These are phyloP conservation scores for Neodiprion lecontei DNA, from an alignment of 1,140 invertebrate genomes.

Conservation along the genomic window DNA sequence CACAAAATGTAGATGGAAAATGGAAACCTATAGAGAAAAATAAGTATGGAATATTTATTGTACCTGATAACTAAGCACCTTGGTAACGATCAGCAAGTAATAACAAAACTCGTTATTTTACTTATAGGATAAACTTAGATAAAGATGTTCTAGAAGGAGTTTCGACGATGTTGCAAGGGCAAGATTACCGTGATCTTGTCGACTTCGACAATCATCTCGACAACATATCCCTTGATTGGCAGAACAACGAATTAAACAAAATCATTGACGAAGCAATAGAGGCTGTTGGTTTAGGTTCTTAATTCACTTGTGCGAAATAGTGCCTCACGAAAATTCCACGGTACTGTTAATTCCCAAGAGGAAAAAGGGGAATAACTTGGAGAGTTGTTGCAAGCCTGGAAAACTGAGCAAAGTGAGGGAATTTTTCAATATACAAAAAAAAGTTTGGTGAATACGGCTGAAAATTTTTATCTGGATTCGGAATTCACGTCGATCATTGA, in stretches of 20 bases:
- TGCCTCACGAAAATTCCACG: too few species aligned
- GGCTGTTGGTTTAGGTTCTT: constrained; percentile 2
- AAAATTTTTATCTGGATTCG: too few species aligned
- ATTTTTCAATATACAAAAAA: too few species aligned
- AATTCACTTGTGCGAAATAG: neutral
- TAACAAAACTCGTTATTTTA: constrained; percentile 35
- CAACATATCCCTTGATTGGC: constrained; percentile 82
- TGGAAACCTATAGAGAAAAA: constrained; percentile 69
- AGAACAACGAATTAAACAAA: constrained; percentile 73
- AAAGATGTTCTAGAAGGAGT: constrained; percentile 68
- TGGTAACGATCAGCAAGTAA: constrained; percentile 12
- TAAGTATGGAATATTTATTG: neutral
- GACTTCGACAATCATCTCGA: constrained; percentile 95
- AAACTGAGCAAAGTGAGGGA: too few species aligned
- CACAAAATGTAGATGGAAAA: constrained; percentile 74
- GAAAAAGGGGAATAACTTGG: too few species aligned
- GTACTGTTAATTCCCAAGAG: too few species aligned
- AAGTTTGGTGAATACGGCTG: too few species aligned
- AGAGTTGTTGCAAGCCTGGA: too few species aligned
- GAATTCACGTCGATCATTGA: too few species aligned
- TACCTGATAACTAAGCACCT: constrained; percentile 26
- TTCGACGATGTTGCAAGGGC: constrained; percentile 70
- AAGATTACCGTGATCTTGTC: constrained; percentile 74
- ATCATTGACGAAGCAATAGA: constrained; percentile 58
- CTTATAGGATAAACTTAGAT: constrained; percentile 53